Conservation (phyloP, 1,140 invertebrate genomes). For the Bombus pascuorum region DNA sequence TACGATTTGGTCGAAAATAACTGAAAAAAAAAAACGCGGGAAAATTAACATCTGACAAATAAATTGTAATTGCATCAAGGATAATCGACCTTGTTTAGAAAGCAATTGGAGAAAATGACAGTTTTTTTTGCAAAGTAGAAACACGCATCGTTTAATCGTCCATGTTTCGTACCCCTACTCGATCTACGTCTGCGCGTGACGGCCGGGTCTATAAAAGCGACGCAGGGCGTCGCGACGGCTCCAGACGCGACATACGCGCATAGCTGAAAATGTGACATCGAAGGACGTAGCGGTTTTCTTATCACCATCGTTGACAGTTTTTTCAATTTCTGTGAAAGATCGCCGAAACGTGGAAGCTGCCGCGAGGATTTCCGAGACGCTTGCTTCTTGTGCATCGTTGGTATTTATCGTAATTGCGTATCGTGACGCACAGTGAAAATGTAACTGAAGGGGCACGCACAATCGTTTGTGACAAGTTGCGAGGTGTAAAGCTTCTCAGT, state of each 20-base stretch:
- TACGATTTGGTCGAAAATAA: neutral
- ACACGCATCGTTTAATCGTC: neutral
- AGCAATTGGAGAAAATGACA: neutral
- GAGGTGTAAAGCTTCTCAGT: neutral
- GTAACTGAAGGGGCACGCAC: slow-evolving; percentile 1
- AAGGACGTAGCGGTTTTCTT: slow-evolving; percentile 12
- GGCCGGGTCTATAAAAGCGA: slow-evolving; percentile 75
- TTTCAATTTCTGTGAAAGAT: neutral
- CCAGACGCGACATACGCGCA: slow-evolving; percentile 78
- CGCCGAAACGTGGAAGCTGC: neutral
- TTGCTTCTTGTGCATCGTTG: neutral
- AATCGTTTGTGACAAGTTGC: neutral
- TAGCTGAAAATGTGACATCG: slow-evolving; percentile 75
- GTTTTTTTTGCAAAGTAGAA: neutral
- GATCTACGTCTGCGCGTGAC: slow-evolving; percentile 74
- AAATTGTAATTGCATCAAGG: neutral
- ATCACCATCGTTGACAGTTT: neutral
- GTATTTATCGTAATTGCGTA: neutral
- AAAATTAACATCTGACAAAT: neutral
- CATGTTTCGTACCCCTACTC: slow-evolving; percentile 58
- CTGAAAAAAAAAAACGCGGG: too few relatives aligned
- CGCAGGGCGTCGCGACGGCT: slow-evolving; percentile 74
- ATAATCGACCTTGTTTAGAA: too few relatives aligned
- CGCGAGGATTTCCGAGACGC: too few relatives aligned
- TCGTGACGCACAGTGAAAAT: slow-evolving; percentile 29